These are phyloP conservation scores for Glaucidium brasilianum DNA, from an alignment of 2,113 vertebrate species.

Conservation along the genomic window DNA sequence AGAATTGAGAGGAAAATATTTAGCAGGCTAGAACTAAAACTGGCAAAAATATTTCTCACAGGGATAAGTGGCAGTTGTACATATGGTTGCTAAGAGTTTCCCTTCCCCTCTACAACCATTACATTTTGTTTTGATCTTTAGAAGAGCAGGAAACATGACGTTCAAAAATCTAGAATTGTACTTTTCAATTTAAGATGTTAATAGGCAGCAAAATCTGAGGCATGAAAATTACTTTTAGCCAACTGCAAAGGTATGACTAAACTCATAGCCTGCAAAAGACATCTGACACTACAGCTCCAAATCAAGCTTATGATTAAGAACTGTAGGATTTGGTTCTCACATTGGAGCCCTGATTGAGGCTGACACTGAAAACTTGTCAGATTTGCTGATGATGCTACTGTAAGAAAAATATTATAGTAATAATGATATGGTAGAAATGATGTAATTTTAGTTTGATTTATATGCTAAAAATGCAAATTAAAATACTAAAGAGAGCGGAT, in stretches of 20 bases:
- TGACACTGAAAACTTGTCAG: neutral
- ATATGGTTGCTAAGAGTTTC: neutral
- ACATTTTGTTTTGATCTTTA: neutral
- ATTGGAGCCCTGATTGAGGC: neutral
- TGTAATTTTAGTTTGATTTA: neutral
- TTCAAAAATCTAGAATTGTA: neutral
- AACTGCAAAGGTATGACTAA: neutral
- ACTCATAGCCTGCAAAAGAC: neutral
- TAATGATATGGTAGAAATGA: neutral
- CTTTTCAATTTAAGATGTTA: neutral
- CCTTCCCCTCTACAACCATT: neutral
- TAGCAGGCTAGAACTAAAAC: neutral
- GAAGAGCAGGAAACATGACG: neutral
- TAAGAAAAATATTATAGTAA: neutral
- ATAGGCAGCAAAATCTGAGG: neutral
- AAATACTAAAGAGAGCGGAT: neutral
- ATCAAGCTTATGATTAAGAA: neutral
- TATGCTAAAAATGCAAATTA: neutral
- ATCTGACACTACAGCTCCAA: neutral
- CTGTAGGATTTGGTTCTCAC: neutral
- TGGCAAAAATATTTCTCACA: neutral
- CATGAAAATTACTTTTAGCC: neutral
- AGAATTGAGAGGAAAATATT: neutral
- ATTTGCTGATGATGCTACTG: neutral
- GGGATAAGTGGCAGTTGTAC: neutral